phyloP scores from a whole-genome alignment of 2,888 invertebrate species.

The Carabus problematicus region DNA sequence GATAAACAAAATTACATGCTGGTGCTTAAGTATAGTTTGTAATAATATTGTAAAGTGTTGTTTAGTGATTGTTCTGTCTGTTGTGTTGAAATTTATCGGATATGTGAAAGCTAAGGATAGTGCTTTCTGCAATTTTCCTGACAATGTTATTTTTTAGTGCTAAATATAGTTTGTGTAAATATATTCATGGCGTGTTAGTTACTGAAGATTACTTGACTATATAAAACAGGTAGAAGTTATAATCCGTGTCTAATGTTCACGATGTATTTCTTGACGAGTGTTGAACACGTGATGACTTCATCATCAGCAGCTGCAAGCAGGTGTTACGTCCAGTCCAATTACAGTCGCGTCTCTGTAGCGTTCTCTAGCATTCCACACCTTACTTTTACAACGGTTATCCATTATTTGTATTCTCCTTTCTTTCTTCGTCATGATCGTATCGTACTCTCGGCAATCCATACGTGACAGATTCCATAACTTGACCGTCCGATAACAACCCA shows the following conservation, averaged over 20 bases:
- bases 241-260: conserved; percentile 11
- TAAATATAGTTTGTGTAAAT: too few relatives aligned
- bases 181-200: too few relatives aligned
- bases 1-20: too few relatives aligned
- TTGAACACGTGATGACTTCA: conserved; percentile 20
- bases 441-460: background rate
- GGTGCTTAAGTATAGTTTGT: too few relatives aligned
- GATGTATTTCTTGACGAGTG: conserved; percentile 5
- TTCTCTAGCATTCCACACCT: conserved; percentile 20
- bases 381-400: conserved; percentile 13
- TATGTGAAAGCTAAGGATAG: too few relatives aligned
- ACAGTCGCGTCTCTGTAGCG: conserved; percentile 19
- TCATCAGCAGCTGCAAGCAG: conserved; percentile 21
- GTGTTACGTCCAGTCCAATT: conserved; percentile 23
- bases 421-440: background rate
- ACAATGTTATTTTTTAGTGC: too few relatives aligned
- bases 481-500: background rate
- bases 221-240: background rate
- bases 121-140: too few relatives aligned
- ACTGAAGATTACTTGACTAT: too few relatives aligned
- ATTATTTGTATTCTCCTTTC: conserved; percentile 20
- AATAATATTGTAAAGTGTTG: too few relatives aligned
- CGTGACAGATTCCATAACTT: conserved; percentile 23
- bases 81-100: too few relatives aligned
- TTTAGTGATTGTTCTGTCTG: too few relatives aligned